Percentiles rank a stretch among this genome's conserved stretches.
Evolutionary conservation across 2,888 invertebrate genomes (phyloP).

Genomic region (Drosophila differens): DNA sequence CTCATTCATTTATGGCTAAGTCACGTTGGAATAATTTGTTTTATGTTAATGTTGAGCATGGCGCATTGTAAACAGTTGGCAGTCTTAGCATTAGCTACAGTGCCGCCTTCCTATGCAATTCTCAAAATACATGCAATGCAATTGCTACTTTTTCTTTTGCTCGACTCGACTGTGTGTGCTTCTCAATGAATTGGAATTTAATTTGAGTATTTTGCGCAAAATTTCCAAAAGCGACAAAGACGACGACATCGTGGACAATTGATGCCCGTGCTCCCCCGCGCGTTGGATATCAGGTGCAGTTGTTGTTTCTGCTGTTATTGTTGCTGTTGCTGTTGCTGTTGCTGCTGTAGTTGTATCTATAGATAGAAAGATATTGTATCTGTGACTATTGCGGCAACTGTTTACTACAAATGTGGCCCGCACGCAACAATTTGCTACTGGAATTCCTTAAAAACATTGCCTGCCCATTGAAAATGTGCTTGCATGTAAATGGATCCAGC

Average conservation of each 20-base stretch:
- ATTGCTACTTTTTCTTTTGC: slow-evolving; percentile 71
- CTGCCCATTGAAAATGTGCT: slow-evolving; percentile 54
- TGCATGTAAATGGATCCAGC: slow-evolving; percentile 67
- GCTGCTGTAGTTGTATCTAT: slow-evolving; percentile 18
- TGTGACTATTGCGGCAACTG: slow-evolving; percentile 44
- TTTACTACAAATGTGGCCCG: slow-evolving; percentile 72
- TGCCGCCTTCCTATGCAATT: slow-evolving; percentile 55
- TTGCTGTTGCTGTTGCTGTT: slow-evolving; percentile 15
- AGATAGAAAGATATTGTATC: slow-evolving; percentile 63
- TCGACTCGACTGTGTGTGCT: slow-evolving; percentile 28
- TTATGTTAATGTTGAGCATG: slow-evolving; percentile 85
- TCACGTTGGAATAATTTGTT: slow-evolving; percentile 86
- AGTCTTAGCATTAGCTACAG: slow-evolving; percentile 23
- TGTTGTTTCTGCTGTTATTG: slow-evolving; percentile 27
- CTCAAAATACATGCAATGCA: slow-evolving; percentile 53
- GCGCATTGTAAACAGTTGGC: slow-evolving; percentile 72
- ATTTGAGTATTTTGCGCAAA: slow-evolving; percentile 83
- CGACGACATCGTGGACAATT: slow-evolving; percentile 77
- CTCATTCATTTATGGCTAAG: slow-evolving; percentile 85
- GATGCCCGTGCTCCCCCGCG: slow-evolving; percentile 76
- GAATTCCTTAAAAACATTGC: slow-evolving; percentile 60
- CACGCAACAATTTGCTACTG: slow-evolving; percentile 82
- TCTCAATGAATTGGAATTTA: slow-evolving; percentile 85
- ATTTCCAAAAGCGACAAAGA: slow-evolving; percentile 62
- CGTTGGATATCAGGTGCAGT: slow-evolving; percentile 68